These are phyloP conservation scores for Bujurquina vittata DNA, from an alignment of 2,113 vertebrate species.

Conservation along the genomic window DNA sequence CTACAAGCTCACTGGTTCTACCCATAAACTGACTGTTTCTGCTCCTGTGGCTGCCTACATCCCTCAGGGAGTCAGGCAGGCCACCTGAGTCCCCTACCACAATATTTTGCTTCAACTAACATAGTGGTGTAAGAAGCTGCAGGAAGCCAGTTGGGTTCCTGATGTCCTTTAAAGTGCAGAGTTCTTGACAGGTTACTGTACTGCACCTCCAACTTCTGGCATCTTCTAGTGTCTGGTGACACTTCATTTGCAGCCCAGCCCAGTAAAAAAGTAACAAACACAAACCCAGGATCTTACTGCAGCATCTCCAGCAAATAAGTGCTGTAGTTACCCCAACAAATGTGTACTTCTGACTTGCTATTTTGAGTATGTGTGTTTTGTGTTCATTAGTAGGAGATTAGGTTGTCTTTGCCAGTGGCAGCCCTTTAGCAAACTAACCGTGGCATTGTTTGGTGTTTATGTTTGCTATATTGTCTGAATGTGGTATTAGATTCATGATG, in stretches of 20 bases:
- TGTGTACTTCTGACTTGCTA: background rate
- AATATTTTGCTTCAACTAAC: background rate
- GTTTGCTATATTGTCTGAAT: background rate
- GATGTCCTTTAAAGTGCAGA: background rate
- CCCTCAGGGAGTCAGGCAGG: rapidly evolving
- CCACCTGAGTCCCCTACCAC: conserved; percentile 7
- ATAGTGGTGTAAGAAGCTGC: background rate
- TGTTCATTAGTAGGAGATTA: background rate
- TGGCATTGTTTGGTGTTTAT: background rate
- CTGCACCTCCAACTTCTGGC: background rate
- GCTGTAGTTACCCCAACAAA: background rate
- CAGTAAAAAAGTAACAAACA: background rate
- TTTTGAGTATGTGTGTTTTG: background rate
- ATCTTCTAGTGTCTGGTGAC: background rate
- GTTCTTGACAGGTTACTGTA: background rate
- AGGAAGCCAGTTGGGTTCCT: background rate
- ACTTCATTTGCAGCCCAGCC: background rate
- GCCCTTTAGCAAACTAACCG: background rate
- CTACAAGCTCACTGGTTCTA: background rate
- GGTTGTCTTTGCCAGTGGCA: background rate
- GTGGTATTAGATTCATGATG: background rate
- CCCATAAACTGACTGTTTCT: background rate
- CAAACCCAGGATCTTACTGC: background rate
- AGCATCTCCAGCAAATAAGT: background rate
- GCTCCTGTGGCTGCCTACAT: background rate